Conservation (phyloP, 2,888 invertebrate genomes). For the Drosophila longiperda region DNA sequence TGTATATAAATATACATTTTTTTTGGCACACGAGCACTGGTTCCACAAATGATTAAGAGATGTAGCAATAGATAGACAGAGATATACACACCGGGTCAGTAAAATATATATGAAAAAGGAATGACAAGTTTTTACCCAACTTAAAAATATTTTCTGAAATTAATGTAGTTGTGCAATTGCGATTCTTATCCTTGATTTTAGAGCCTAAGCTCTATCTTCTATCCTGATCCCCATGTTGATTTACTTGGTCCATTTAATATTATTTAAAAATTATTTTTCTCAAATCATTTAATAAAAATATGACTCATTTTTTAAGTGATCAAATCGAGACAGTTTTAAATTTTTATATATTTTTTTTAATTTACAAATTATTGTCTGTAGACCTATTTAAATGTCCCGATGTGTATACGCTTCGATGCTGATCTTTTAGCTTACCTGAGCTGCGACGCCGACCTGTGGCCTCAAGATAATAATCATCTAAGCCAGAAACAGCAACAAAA, state of each 20-base stretch:
- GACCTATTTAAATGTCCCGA: background rate
- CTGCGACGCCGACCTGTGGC: conserved; percentile 84
- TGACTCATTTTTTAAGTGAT: too few relatives aligned
- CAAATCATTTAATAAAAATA: too few relatives aligned
- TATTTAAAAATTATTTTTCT: too few relatives aligned
- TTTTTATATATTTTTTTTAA: too few relatives aligned
- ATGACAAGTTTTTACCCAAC: background rate
- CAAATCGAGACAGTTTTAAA: too few relatives aligned
- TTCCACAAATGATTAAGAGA: conserved; percentile 20
- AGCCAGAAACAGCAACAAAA: conserved; percentile 46
- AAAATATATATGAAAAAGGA: background rate
- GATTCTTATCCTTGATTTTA: background rate
- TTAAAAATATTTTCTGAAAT: background rate
- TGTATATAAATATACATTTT: conserved; percentile 2
- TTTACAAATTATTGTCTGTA: background rate
- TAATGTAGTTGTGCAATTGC: too few relatives aligned
- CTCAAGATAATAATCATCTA: conserved; percentile 84
- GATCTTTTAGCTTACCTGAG: conserved; percentile 81
- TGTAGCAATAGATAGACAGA: conserved; percentile 4
- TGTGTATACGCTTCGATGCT: background rate
- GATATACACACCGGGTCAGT: background rate
- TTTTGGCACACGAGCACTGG: conserved; percentile 30
- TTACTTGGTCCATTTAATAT: background rate
- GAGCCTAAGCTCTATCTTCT: background rate
- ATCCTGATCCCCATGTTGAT: background rate